Evolutionary conservation across 2,888 invertebrate species (phyloP), one percentile per base, ranked within the genome.

Genomic region (Seira sanloemensis): DNA sequence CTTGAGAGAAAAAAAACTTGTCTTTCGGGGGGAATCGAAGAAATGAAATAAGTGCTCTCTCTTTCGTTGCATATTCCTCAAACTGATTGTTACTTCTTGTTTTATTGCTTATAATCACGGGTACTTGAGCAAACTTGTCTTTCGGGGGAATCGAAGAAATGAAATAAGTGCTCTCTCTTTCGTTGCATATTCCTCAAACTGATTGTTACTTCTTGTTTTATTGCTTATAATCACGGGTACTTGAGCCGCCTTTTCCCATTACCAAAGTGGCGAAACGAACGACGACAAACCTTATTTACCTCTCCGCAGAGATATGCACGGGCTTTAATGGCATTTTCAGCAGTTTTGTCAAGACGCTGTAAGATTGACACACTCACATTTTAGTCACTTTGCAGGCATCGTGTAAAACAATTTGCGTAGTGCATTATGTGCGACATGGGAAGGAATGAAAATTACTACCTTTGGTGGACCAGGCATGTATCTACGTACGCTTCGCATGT

Each of bases 121-220:
- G 5, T 7, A 7, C 37, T 12, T 37, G 4, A 37, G 37, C 37
- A 37, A 12, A 37, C 37, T 37, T 12, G 12, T 37, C 12, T 37
- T 37, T 37, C 12, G 37, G 4, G 12, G 12, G 12, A 37, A 37
- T 4, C 12, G 12, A 7, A 37, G 37, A 12, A 7, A 37, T 37
- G 37, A 37, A 12, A 37, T 37, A 37, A 37, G 37, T 37, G 37
- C 12, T 37, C 37, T n/a, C n/a, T 37, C 5, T 12, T 37, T 37
- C 5, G 37, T 37, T 37, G n/a, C n/a, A n/a, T n/a, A n/a, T n/a
- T 37, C 12, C 37, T 37, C 5, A 75, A 81, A 81, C 81, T 65
- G 81, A 81, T 81, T 76, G 81, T 81, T 81, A 81, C 76, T 27
- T 76, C 66, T 71, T 76, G 65, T 81, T 81, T 81, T 76, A 81